Evolutionary conservation across 2,113 vertebrate genomes (phyloP), one percentile per base, ranked within the genome.

Genomic region (Origma solitaria): DNA sequence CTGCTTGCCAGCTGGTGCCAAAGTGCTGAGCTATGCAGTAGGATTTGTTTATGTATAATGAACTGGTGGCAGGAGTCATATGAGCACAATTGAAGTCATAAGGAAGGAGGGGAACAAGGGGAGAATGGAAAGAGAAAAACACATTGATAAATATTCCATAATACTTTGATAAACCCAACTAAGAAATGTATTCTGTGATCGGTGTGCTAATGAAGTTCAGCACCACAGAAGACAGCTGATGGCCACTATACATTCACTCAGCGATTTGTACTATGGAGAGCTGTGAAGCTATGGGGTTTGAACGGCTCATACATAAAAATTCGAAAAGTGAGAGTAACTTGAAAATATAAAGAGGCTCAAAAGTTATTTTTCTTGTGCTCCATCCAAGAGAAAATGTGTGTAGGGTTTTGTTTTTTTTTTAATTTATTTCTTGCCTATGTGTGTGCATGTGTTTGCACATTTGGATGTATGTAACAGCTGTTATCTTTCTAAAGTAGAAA

Each of bases 111-210:
- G 7, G 15, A 68, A 56, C 8, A 50, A 60, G 16, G 25, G 30
- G 15, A 89, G 28, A 81, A 84, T 45, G 21, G 62, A 65, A 87
- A 35, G 40, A 30, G 65, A 71, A 90, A 54, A 97, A 25, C 10
- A 31, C 5, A 1, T n/a, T 71, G 61, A 82, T 93, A 87, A 95
- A 95, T 96, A 79, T 84, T 95, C 95, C 47, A 22, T 88, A 72
- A 70, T 76, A 89, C 44, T 94, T 96, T 65, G 75, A 91, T 94
- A 80, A 96, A 15, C 37, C 88, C 33, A 68, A 65, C n/a, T 61
- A 97, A 95, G 82, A 86, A 96, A 89, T 18, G 37, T 86, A 57
- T 80, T 53, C 92, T 58, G 10, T 92, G 78, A 68, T 86, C n/a
- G 8, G 40, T 86, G 88, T 88, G 47, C 77, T 97, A 90, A 86